Evolutionary conservation across 2,797 vertebrate genomes (phyloP).

Genomic region (Telmatherina bonti): DNA sequence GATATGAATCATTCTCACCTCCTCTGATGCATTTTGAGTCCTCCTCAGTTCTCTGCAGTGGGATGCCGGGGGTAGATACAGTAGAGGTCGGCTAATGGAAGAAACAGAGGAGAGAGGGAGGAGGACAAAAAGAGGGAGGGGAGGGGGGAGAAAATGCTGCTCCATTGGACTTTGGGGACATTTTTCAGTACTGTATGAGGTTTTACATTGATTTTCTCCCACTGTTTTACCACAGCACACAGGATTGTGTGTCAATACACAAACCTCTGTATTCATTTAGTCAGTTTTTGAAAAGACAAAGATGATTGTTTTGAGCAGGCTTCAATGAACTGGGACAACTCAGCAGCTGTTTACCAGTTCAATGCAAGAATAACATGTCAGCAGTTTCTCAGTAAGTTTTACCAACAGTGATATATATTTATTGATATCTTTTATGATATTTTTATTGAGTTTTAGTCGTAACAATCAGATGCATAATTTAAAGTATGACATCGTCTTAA

Average conservation of each 20-base stretch:
- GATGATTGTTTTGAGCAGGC: constrained; percentile 17
- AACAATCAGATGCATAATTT: no score
- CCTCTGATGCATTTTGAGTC: constrained; percentile 75
- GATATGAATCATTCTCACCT: constrained; percentile 71
- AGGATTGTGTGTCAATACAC: constrained; percentile 51
- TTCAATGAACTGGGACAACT: constrained; percentile 38
- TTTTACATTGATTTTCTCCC: constrained; percentile 54
- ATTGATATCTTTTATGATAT: not conserved
- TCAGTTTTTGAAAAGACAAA: constrained; percentile 17
- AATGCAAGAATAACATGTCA: constrained; percentile 15
- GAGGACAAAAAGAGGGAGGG: constrained; percentile 51
- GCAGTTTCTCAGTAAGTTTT: constrained; percentile 31
- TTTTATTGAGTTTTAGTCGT: no score
- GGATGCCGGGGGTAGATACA: constrained; percentile 76
- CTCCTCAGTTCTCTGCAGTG: constrained; percentile 74
- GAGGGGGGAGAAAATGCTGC: constrained; percentile 63
- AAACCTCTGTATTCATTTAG: constrained; percentile 21
- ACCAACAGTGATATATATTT: constrained; percentile 3
- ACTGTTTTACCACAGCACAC: constrained; percentile 44
- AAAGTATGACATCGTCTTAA: not conserved
- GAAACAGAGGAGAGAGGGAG: constrained; percentile 64
- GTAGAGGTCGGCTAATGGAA: constrained; percentile 78
- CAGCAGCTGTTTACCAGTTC: constrained; percentile 19
- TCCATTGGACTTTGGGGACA: constrained; percentile 73
- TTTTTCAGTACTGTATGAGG: constrained; percentile 64